These are phyloP conservation scores for Tamandua tetradactyla DNA, from an alignment of 2,797 vertebrate genomes.

Conservation along the genomic window DNA sequence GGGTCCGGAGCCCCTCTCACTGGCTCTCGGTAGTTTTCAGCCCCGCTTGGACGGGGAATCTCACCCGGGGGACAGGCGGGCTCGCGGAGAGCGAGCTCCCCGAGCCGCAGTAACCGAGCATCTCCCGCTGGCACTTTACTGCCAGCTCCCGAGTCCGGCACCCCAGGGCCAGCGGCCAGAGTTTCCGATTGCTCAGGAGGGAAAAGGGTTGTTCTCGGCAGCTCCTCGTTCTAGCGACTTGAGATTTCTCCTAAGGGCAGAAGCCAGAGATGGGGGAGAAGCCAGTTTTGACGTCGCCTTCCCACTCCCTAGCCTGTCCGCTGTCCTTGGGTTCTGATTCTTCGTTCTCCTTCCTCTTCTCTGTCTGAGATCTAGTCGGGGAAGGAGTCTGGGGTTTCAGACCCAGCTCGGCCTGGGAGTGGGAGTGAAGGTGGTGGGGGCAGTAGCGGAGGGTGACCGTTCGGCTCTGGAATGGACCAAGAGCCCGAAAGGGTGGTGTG, in stretches of 20 bases:
- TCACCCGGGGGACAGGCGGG: background rate
- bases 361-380: background rate
- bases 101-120: accelerated
- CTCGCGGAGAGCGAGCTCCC: background rate
- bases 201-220: background rate
- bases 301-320: accelerated
- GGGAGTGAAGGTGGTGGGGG: background rate
- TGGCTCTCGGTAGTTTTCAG: background rate
- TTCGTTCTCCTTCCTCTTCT: background rate
- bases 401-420: background rate
- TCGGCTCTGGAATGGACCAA: background rate
- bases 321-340: conserved; percentile 61
- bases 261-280: background rate
- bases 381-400: background rate
- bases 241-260: conserved; percentile 25
- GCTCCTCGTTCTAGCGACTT: background rate
- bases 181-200: background rate
- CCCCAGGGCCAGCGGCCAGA: background rate
- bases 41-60: background rate
- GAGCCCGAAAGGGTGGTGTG: background rate
- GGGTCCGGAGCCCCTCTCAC: too few species aligned
- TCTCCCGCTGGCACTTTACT: background rate
- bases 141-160: background rate
- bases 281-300: accelerated
- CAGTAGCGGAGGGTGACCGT: background rate